Evolutionary conservation across 2,113 vertebrate species (phyloP), one percentile per base, ranked within the genome.

Genomic region (Gadus chalcogrammus): DNA sequence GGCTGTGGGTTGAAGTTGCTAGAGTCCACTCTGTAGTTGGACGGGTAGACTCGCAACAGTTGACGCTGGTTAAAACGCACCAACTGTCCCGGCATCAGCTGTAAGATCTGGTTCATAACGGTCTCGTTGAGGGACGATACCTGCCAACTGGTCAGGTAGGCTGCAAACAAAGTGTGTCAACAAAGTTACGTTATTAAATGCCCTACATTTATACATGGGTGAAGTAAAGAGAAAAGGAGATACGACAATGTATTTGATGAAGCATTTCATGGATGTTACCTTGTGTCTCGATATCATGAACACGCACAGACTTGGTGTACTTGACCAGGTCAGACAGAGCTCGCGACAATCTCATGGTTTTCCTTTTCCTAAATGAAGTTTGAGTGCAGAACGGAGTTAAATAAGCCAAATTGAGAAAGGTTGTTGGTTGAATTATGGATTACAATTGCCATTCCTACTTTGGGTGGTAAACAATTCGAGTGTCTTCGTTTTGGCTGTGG

Each of bases 1-100:
- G 95, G 93, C 79, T 99, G 96, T 0, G 97, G 97, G 85, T 96
- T 95, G 87, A 94, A 98, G 91, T 99, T 99, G 88, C 96, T 99
- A 0, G 97, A 98, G 83, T 99, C 97, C 13, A 98, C 95, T 0
- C 96, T 91, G 73, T 94, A 97, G 77, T 95, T 95, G 11, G 95
- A 97, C 0, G 97, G 96, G 77, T 99, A 99, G 79, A 99, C 92
- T n/a, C 96, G 93, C 0, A 96, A 90, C 0, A 99, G 90, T 85
- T 99, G 97, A 20, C 92, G 91, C 78, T 98, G 97, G 92, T 98
- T 99, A 85, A 99, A 94, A 1, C 91, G 92, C 0, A 98, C 92
- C 87, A 96, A 91, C 77, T 94, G 92, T 0, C 77, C 85, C 0
- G 95, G 93, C 74, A 95, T 96, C 67, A 97, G 93, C 82, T 95